Base-by-base conservation (phyloP, 2,113 vertebrate species). In the Meles meles region DNA sequence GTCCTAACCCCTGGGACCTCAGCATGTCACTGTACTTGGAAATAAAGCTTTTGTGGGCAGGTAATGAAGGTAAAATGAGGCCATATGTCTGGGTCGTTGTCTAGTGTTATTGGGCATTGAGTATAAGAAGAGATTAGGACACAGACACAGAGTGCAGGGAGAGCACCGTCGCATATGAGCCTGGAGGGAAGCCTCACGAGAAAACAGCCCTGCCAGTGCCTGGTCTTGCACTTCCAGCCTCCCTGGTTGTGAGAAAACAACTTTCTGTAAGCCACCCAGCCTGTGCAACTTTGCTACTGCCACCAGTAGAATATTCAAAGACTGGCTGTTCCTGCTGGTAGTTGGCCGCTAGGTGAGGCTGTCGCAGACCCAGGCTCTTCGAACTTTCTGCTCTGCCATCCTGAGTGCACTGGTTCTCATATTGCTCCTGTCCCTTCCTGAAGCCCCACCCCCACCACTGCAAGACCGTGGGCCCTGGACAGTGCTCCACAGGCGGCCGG, bases 391-490 rank as follows among this genome's bases (percentile, higher is more conserved):
- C 61, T 77, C 57, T 61, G 65, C 90, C 57, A 0, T n/a, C 76
- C 20, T 31, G 71, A 39, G 67, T 44, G 1, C 1, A 0, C 25
- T 13, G 59, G 25, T 69, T 63, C 47, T 79, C 42, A 3, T 12
- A 82, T 31, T 7, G 42, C 42, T 25, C 52, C 15, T 11, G 23
- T 79, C 69, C 57, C 65, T 47, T 52, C 12, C 3, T 4, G 6
- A 2, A 57, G 67, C 23, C 1, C 44, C 5, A 0, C 0, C 6
- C 23, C 13, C 29, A 18, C 20, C 13, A 4, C n/a, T 15, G 42
- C 27, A 49, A 74, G 8, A 3, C 63, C 14, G 0, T 47, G 71
- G 44, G 37, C 42, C 52, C 76, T 49, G 72, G 34, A 61, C 6
- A 1, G 77, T 4, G 4, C 25, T 83, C 47, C 39, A 37, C 44